Percentiles rank a stretch among this genome's conserved stretches.
Conservation (phyloP, 2,113 vertebrate genomes). For the Eudyptes chrysolophus region DNA sequence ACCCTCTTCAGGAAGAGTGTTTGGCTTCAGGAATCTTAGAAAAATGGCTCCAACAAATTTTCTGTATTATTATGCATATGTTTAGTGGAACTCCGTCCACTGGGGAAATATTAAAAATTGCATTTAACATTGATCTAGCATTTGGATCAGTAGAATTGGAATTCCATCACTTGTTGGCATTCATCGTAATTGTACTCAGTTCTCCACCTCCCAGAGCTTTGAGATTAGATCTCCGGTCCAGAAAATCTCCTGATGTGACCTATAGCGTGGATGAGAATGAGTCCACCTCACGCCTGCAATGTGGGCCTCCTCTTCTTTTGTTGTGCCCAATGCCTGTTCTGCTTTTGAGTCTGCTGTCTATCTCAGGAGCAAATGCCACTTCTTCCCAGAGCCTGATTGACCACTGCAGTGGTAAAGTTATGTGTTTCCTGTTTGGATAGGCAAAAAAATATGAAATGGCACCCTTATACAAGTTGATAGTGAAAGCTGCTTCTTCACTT, state of each 20-base stretch:
- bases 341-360: not conserved
- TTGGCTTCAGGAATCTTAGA: not conserved
- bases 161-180: not conserved
- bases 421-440: not conserved
- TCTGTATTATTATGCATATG: not conserved
- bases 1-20: not conserved
- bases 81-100: not conserved
- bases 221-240: not conserved
- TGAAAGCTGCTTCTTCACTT: not conserved
- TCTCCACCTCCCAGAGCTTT: not conserved
- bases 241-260: not conserved
- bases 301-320: not conserved
- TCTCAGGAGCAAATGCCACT: not conserved
- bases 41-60: not conserved
- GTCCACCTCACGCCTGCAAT: not conserved
- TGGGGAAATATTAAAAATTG: not conserved
- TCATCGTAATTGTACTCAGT: not conserved
- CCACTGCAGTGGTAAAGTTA: not conserved
- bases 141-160: not conserved
- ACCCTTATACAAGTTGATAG: not conserved
- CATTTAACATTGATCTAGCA: not conserved
- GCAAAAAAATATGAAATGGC: no score
- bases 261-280: not conserved
- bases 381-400: not conserved
- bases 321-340: not conserved